Percentiles rank a stretch among this genome's conserved stretches.
Evolutionary conservation across 2,888 invertebrate genomes (phyloP).

Genomic region (Heliconius ismenius): DNA sequence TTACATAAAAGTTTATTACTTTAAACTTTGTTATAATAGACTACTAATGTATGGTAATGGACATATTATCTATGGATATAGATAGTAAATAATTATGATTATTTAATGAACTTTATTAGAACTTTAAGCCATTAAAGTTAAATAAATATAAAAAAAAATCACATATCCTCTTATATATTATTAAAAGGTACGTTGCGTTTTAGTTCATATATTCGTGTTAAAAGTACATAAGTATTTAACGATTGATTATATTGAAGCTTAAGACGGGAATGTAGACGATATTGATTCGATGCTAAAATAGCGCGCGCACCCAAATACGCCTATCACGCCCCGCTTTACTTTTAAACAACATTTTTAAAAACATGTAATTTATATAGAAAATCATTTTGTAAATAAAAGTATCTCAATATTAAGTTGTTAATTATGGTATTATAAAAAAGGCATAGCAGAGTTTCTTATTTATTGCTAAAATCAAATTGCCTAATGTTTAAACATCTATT

Average conservation of each 20-base stretch:
- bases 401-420: neutral
- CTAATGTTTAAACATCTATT: too few relatives aligned
- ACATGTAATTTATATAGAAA: neutral
- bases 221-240: neutral
- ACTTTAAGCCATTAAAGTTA: too few relatives aligned
- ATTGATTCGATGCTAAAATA: conserved; percentile 23
- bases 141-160: too few relatives aligned
- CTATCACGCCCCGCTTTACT: conserved; percentile 15
- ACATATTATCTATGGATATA: too few relatives aligned
- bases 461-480: neutral
- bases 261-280: conserved; percentile 25
- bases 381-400: neutral
- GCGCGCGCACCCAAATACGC: conserved; percentile 27
- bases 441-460: neutral
- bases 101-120: too few relatives aligned
- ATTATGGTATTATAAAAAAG: neutral
- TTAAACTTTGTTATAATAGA: too few relatives aligned
- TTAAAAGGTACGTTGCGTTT: too few relatives aligned
- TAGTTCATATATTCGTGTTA: too few relatives aligned
- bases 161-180: too few relatives aligned
- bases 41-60: too few relatives aligned
- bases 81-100: too few relatives aligned
- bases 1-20: too few relatives aligned
- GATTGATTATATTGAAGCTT: conserved; percentile 2
- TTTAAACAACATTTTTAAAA: conserved; percentile 8